A percentile compares a stretch with the other conserved stretches of the same genome.
These are phyloP conservation scores for Danaus plexippus DNA, from an alignment of 1,140 invertebrate species.

Conservation along the genomic window DNA sequence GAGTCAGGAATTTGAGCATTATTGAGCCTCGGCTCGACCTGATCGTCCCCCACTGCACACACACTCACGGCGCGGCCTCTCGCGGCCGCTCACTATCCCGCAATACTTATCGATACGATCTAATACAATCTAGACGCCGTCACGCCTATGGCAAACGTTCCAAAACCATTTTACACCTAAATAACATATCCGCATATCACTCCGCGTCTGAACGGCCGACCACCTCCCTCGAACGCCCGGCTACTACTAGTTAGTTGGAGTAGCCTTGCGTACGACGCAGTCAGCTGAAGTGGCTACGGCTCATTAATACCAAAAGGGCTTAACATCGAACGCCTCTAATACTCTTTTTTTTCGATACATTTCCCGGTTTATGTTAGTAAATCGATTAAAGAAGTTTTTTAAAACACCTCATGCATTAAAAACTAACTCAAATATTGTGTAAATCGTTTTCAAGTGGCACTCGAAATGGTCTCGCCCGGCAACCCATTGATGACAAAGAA, in stretches of 20 bases:
- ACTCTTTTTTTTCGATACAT: too few species aligned
- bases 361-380: not conserved
- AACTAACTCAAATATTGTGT: conserved; percentile 44
- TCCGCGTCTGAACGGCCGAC: conserved; percentile 43
- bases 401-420: conserved; percentile 24
- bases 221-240: conserved; percentile 52
- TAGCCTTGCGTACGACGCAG: conserved; percentile 71
- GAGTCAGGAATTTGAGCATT: conserved; percentile 86
- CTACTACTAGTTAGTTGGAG: conserved; percentile 70
- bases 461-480: conserved; percentile 67
- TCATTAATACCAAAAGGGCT: conserved; percentile 62
- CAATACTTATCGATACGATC: conserved; percentile 28
- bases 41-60: conserved; percentile 33
- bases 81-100: conserved; percentile 23
- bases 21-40: conserved; percentile 55
- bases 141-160: conserved; percentile 56
- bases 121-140: conserved; percentile 23
- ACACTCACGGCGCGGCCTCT: conserved; percentile 35
- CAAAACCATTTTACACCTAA: conserved; percentile 53
- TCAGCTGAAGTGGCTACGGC: conserved; percentile 73
- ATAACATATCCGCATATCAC: conserved; percentile 53
- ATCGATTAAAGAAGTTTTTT: conserved; percentile 14
- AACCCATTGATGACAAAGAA: conserved; percentile 75
- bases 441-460: conserved; percentile 49
- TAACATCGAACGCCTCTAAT: conserved; percentile 36